phyloP scores from a whole-genome alignment of 2,797 vertebrate species.

The Valencia hispanica region DNA sequence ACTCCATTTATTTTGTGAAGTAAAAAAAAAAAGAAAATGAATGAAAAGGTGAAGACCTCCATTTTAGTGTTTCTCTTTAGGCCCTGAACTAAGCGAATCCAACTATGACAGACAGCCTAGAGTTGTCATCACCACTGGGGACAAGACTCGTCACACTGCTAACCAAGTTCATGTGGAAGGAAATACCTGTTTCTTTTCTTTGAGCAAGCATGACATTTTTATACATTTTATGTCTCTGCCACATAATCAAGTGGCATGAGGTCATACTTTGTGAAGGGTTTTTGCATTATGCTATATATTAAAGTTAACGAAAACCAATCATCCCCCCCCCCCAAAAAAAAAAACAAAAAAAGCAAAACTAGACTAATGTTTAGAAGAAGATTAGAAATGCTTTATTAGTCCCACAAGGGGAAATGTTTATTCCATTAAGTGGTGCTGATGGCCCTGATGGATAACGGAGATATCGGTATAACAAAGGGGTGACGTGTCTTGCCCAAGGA shows the following conservation, averaged over 20 bases:
- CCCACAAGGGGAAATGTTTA: slow-evolving; percentile 26
- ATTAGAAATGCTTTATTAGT: no score
- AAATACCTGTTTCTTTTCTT: background rate
- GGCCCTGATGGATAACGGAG: slow-evolving; percentile 47
- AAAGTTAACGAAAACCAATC: slow-evolving; percentile 4
- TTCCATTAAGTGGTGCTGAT: slow-evolving; percentile 33
- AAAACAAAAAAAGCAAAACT: no score
- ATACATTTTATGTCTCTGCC: background rate
- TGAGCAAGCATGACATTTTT: background rate
- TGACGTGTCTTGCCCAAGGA: no score
- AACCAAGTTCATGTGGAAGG: background rate
- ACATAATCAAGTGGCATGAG: background rate
- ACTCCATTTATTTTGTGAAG: no score
- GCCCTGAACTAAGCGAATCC: background rate
- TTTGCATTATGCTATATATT: background rate
- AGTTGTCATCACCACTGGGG: background rate
- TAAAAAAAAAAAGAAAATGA: background rate
- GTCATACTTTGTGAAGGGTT: background rate
- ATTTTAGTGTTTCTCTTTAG: background rate
- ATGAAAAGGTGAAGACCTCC: background rate
- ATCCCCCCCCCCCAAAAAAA: slow-evolving; percentile 8
- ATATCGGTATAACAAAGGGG: no score
- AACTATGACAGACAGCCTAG: background rate
- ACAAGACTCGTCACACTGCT: background rate
- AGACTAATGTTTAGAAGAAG: no score